Percentiles rank a stretch among this genome's conserved stretches.
Conservation (phyloP, 1,140 invertebrate genomes). For the Sarcophaga bullata region DNA sequence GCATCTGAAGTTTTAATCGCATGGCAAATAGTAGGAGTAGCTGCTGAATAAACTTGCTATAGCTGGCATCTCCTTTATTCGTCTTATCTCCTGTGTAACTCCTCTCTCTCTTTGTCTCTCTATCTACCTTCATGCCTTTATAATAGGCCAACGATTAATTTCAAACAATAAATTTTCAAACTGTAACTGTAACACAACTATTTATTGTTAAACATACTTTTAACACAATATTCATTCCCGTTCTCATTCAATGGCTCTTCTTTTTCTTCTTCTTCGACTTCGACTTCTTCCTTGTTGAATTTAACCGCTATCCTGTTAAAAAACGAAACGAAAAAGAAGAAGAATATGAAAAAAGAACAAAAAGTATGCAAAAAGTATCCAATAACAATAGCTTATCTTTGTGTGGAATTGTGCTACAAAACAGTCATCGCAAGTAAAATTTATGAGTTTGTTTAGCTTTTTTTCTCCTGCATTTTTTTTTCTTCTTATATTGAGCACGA, state of each 20-base stretch:
- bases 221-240: neutral
- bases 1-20: neutral
- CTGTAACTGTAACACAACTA: constrained; percentile 24
- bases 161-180: constrained; percentile 22
- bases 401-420: neutral
- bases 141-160: constrained; percentile 24
- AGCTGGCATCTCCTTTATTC: too few relatives aligned
- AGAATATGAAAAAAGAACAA: neutral
- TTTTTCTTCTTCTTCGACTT: too few relatives aligned
- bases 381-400: constrained; percentile 27
- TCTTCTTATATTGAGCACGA: neutral
- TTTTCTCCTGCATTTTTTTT: neutral
- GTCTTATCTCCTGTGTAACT: neutral
- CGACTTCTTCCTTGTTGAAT: neutral
- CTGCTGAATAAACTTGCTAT: neutral
- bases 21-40: constrained; percentile 8
- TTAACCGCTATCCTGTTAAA: too few relatives aligned
- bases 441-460: constrained; percentile 5
- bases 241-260: neutral
- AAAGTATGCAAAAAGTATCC: constrained; percentile 14
- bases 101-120: neutral
- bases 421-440: constrained; percentile 5
- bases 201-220: constrained; percentile 17
- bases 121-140: neutral
- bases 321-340: too few relatives aligned